Base-by-base conservation (phyloP, 1,140 invertebrate species). In the Drosophila lini region DNA sequence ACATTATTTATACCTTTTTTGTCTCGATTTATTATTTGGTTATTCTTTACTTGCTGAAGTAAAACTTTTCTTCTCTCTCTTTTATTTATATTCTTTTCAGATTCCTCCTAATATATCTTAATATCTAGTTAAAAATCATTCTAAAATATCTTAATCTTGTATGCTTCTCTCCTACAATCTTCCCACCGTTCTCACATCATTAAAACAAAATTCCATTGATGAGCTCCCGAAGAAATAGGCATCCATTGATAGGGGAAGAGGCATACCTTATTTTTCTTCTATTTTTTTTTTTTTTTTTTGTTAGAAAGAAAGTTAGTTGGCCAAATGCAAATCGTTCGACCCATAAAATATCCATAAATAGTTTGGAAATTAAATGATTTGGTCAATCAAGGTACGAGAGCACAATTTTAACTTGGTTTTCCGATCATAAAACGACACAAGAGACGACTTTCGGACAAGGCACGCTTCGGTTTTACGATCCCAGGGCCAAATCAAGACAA, bases 301-400 rank as follows among this genome's bases (percentile, higher is more conserved):
- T n/a, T n/a, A n/a, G n/a, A n/a, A n/a, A 55, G 45, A 71, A 71
- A 48, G 69, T 71, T 71, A 73, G 69, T 70, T 71, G 69, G 69
- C 67, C 69, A 73, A 71, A 73, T 73, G 69, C 53, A 73, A 73
- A 73, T 73, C 65, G 44, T 31, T 5, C 9, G 42, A n/a, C 22
- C 42, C 36, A 71, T 73, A 59, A 73, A 73, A 73, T 38, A 73
- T 73, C 69, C 69, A 73, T 73, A 73, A 73, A 73, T 73, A 50
- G 69, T 73, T 73, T 59, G 19, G 52, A 47, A 70, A 71, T 70
- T 71, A 73, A 73, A 73, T 73, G 67, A 73, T 59, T 50, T 31
- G 44, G 65, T 71, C 69, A 73, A 73, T 73, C 65, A 73, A 71
- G 69, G 69, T 71, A 71, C 38, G 31, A 61, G 52, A 15, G 36